Conservation (phyloP, 2,888 invertebrate genomes). For the Isoperla grammatica region DNA sequence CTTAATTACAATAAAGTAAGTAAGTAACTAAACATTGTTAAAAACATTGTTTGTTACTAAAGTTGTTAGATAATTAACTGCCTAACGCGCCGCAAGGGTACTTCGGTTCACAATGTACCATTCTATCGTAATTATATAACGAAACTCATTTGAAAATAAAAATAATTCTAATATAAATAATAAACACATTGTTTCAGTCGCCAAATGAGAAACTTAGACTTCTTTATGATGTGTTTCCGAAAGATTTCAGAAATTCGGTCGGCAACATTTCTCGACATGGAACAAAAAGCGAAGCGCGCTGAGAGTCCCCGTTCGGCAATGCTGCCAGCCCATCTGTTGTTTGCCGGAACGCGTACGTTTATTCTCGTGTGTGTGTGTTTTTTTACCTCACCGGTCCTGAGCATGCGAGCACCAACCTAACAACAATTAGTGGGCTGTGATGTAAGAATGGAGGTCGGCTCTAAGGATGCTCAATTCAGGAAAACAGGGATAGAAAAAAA, state of each 20-base stretch:
- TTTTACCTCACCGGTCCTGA: not conserved
- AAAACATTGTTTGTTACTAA: too few relatives aligned
- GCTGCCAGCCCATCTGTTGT: constrained; percentile 17
- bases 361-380: not conserved
- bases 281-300: not conserved
- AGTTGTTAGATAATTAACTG: too few relatives aligned
- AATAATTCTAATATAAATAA: too few relatives aligned
- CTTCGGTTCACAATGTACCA: too few relatives aligned
- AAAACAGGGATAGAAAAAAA: not conserved
- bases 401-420: not conserved
- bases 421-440: constrained; percentile 1
- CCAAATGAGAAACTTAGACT: not conserved
- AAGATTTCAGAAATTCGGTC: constrained; percentile 1
- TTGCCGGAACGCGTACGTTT: not conserved
- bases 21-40: too few relatives aligned
- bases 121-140: too few relatives aligned
- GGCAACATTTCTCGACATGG: not conserved
- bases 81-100: too few relatives aligned
- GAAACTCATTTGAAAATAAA: too few relatives aligned
- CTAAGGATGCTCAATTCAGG: not conserved
- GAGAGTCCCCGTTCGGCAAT: not conserved
- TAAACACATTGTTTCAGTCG: too few relatives aligned
- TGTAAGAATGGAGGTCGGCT: constrained; percentile 4
- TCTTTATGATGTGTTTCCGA: constrained; percentile 12
- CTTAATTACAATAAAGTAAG: too few relatives aligned